These are phyloP conservation scores for Pardalotus punctatus DNA, from an alignment of 2,113 vertebrate species.

Conservation along the genomic window DNA sequence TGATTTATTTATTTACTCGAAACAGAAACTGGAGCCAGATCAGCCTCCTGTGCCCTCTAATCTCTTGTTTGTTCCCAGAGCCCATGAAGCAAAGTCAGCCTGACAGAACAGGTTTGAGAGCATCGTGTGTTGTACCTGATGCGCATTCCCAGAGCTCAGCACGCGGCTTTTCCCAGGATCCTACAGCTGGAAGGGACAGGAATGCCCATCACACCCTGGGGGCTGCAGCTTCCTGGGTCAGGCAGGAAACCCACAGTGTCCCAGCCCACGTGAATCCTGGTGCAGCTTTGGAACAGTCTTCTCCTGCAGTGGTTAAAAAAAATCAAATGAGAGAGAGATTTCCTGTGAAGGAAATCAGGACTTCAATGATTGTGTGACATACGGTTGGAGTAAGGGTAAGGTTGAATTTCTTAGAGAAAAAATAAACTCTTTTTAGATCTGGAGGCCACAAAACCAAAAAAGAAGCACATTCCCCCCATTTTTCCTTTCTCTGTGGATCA, in stretches of 20 bases:
- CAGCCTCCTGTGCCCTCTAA: neutral
- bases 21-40: neutral
- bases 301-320: neutral
- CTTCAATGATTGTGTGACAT: neutral
- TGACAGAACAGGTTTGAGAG: neutral
- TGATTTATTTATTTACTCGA: neutral
- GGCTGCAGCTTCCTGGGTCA: neutral
- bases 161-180: neutral
- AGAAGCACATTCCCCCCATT: accelerated
- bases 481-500: neutral
- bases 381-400: neutral
- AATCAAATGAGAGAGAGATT: neutral
- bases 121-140: neutral
- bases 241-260: neutral
- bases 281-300: neutral
- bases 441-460: neutral
- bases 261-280: neutral
- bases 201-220: accelerated
- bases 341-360: too few species aligned
- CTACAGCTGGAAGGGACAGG: neutral
- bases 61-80: neutral
- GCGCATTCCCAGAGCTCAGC: neutral
- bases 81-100: neutral
- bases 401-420: neutral
- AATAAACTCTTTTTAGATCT: neutral